Percentiles rank a stretch among this genome's conserved stretches.
These are phyloP conservation scores for Callionymus lyra DNA, from an alignment of 2,113 vertebrate species.

Conservation along the genomic window DNA sequence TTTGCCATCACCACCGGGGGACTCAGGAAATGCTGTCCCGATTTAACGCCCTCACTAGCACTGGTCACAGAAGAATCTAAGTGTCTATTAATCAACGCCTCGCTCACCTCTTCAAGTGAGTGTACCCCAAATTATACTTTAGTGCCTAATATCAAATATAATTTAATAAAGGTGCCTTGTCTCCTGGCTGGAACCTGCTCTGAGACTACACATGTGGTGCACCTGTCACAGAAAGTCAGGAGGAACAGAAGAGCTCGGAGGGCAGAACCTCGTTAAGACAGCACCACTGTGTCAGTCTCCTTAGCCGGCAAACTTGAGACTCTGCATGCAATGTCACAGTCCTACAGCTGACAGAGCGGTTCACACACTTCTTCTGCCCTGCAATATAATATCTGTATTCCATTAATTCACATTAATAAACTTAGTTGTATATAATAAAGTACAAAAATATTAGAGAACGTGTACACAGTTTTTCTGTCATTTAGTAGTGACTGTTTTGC, in stretches of 20 bases:
- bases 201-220: conserved; percentile 16
- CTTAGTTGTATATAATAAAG: conserved; percentile 85
- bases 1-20: conserved; percentile 3
- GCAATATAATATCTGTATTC: conserved; percentile 75
- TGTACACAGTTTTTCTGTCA: conserved; percentile 74
- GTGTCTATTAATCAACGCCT: conserved; percentile 12
- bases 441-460: conserved; percentile 90
- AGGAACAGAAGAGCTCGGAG: conserved; percentile 45
- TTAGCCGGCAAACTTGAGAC: conserved; percentile 33
- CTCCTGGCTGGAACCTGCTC: conserved; percentile 23
- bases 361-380: conserved; percentile 46
- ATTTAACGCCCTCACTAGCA: conserved; percentile 26
- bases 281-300: conserved; percentile 54
- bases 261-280: conserved; percentile 51
- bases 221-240: conserved; percentile 43
- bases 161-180: conserved; percentile 48
- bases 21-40: conserved; percentile 14
- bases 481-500: conserved; percentile 74
- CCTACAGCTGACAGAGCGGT: conserved; percentile 58
- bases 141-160: conserved; percentile 31
- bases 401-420: conserved; percentile 76
- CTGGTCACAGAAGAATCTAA: conserved; percentile 16
- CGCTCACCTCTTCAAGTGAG: conserved; percentile 11
- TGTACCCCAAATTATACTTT: conserved; percentile 27
- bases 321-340: conserved; percentile 57